Percentiles rank a stretch among this genome's conserved stretches.
phyloP scores from a whole-genome alignment of 2,888 invertebrate species.

The Eutolmus rufibarbis region DNA sequence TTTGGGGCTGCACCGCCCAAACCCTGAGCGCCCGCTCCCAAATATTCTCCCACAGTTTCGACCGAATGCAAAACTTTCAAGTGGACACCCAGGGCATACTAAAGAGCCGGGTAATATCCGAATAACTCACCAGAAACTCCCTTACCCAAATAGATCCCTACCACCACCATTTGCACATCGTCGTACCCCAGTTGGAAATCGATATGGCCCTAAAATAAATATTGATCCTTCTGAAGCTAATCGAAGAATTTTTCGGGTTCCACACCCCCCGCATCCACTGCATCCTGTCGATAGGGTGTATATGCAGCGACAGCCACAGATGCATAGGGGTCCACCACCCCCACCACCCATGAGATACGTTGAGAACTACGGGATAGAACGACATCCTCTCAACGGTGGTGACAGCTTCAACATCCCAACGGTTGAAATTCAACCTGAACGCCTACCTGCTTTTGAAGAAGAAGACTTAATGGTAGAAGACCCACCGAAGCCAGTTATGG shows the following conservation, averaged over 20 bases:
- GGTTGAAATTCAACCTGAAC: conserved; percentile 43
- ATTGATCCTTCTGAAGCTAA: conserved; percentile 52
- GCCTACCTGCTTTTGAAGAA: conserved; percentile 57
- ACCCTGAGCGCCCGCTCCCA: conserved; percentile 63
- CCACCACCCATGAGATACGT: conserved; percentile 24
- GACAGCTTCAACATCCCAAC: background rate
- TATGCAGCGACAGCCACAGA: conserved; percentile 52
- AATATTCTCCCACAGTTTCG: conserved; percentile 77
- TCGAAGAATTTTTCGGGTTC: conserved; percentile 58
- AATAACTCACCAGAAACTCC: conserved; percentile 49
- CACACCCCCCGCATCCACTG: conserved; percentile 50
- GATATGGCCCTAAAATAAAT: conserved; percentile 9
- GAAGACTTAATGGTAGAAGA: conserved; percentile 62
- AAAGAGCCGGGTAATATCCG: conserved; percentile 60
- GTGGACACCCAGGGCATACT: conserved; percentile 59
- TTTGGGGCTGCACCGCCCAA: conserved; percentile 53
- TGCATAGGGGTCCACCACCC: conserved; percentile 40
- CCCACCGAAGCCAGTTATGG: conserved; percentile 61
- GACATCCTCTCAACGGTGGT: background rate
- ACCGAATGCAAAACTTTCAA: conserved; percentile 70
- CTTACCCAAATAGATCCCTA: conserved; percentile 51
- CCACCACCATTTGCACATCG: conserved; percentile 50
- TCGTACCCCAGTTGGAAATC: background rate
- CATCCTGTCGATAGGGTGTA: conserved; percentile 54
- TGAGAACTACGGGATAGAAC: background rate